A percentile compares a stretch with the other conserved stretches of the same genome.
Conservation (phyloP, 2,797 vertebrate species). For the Acrossocheilus fasciatus region DNA sequence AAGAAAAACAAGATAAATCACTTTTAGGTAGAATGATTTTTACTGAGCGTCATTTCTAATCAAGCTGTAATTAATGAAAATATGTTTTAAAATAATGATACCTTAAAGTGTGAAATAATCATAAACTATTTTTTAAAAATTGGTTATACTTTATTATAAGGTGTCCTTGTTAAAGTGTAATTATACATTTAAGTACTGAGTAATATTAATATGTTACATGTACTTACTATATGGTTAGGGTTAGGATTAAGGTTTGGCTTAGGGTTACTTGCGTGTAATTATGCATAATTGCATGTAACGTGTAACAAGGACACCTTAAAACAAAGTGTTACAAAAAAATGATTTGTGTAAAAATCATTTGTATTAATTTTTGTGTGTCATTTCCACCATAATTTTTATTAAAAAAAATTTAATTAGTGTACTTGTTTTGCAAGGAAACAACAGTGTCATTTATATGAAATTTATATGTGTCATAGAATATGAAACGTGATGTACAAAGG, state of each 20-base stretch:
- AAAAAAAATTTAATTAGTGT: no score
- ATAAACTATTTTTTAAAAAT: neutral
- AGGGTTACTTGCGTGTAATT: neutral
- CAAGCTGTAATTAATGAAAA: neutral
- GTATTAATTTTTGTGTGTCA: neutral
- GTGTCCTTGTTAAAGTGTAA: neutral
- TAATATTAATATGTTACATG: neutral
- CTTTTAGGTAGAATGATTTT: neutral
- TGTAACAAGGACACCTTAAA: neutral
- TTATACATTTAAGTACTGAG: neutral
- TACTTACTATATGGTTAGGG: neutral
- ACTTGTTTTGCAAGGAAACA: neutral
- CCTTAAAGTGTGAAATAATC: neutral
- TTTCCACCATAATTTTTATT: neutral
- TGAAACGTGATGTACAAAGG: neutral
- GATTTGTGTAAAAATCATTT: neutral
- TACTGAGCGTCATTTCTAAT: neutral
- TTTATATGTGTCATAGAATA: no score
- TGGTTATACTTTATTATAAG: neutral
- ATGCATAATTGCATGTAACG: neutral
- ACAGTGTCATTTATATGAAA: neutral
- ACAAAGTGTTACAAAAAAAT: neutral
- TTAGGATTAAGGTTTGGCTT: neutral
- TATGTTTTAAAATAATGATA: neutral
- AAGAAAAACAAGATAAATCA: neutral